These are phyloP conservation scores for Poeciliopsis infans DNA, from an alignment of 2,797 vertebrate species.

Conservation along the genomic window DNA sequence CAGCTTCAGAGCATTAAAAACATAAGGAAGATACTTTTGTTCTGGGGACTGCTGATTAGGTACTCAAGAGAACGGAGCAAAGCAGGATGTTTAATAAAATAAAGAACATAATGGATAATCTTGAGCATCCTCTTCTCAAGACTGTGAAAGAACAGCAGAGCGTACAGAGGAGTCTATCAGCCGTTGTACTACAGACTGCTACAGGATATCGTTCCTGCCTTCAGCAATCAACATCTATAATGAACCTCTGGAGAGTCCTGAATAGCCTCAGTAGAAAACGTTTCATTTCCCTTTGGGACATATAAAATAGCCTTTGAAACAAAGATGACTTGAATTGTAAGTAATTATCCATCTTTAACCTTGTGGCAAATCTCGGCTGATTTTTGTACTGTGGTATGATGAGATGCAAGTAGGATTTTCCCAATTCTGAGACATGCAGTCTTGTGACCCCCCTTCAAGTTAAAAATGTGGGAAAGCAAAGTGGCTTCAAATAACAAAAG, in stretches of 20 bases:
- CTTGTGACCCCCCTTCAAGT: neutral
- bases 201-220: neutral
- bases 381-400: neutral
- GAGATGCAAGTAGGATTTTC: neutral
- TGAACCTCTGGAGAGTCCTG: neutral
- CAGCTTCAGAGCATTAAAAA: neutral
- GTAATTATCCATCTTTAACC: neutral
- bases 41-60: neutral
- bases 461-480: neutral
- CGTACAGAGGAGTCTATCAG: neutral
- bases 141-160: neutral
- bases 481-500: neutral
- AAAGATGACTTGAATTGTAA: no score
- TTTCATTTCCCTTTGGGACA: no score
- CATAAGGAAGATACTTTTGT: neutral
- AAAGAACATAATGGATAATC: neutral
- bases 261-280: neutral
- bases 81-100: neutral
- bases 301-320: no score
- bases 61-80: neutral
- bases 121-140: neutral
- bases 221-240: neutral
- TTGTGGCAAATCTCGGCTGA: neutral
- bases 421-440: neutral
- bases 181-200: neutral